These are phyloP conservation scores for Meganola albula DNA, from an alignment of 2,888 invertebrate genomes.

Conservation along the genomic window DNA sequence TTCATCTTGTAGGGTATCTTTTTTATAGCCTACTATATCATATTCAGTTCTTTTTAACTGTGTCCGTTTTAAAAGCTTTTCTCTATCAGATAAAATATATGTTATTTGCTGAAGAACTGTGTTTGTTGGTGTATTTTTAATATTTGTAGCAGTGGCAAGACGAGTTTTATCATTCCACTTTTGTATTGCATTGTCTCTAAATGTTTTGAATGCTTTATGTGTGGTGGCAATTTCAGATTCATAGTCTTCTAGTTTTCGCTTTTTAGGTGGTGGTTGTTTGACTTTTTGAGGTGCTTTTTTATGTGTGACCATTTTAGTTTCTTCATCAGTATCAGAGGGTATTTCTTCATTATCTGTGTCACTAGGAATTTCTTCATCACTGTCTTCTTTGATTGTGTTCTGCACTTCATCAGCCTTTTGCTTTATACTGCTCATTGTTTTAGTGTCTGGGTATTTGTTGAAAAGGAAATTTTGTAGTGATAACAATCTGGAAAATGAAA, in stretches of 20 bases:
- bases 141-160: conserved; percentile 80
- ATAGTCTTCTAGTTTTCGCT: conserved; percentile 78
- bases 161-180: conserved; percentile 98
- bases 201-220: conserved; percentile 80
- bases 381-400: conserved; percentile 42
- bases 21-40: conserved; percentile 80
- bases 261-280: conserved; percentile 38
- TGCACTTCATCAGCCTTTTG: conserved; percentile 33
- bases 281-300: conserved; percentile 28
- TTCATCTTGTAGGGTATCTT: conserved; percentile 28
- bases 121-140: conserved; percentile 79
- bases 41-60: conserved; percentile 87
- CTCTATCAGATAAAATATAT: conserved; percentile 86
- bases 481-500: conserved; percentile 51
- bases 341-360: conserved; percentile 82
- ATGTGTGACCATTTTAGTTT: conserved; percentile 39
- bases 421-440: conserved; percentile 57
- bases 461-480: conserved; percentile 67
- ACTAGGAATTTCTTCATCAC: conserved; percentile 65
- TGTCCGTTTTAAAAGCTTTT: conserved; percentile 86
- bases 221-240: conserved; percentile 74
- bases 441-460: conserved; percentile 84
- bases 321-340: conserved; percentile 77
- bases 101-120: conserved; percentile 89
- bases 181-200: conserved; percentile 88